Evolutionary conservation across 2,797 vertebrate genomes (phyloP), one percentile per base, ranked within the genome.

Genomic region (Antrozous pallidus): DNA sequence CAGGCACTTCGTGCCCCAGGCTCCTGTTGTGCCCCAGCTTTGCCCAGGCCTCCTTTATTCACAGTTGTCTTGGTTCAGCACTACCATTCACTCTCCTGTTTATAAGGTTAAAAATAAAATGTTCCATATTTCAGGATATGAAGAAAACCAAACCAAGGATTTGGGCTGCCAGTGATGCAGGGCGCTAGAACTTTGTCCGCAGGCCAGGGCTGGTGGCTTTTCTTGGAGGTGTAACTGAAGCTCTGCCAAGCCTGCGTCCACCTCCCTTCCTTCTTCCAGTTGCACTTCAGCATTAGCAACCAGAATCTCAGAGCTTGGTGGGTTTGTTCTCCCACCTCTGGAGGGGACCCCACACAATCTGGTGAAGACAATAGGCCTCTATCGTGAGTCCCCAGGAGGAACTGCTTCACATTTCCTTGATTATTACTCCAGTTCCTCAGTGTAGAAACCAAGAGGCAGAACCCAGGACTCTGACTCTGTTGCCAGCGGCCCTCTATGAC

Each of bases 51-150:
- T 54, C 28, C 16, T 77, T 86, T 38, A 33, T 38, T 20, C 40
- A 13, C 0, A 3, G 24, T 11, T 90, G 42, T 83, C 67, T 87
- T 40, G 71, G 65, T 47, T 63, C 5, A 26, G 38, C 31, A 33
- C 47, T 82, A 47, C 58, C 28, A 38, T 36, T 61, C 3, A n/a
- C 22, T 88, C 81, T 73, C 69, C 79, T 63, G 54, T 67, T 42
- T 88, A 45, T 31, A 47, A 69, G 58, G 45, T 90, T 94, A 86
- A 86, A 80, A 78, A 94, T 56, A 63, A 86, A 58, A 51, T 93
- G 70, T 13, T 90, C 16, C 22, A 10, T 51, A 56, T 47, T 95
- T 49, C 26, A 47, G 10, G 18, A n/a, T 31, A 45, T 40, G 61
- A 65, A 78, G 88, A 65, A 67, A 93, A 80, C 28, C 51, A 86